A percentile compares a stretch with the other conserved stretches of the same genome.
These are phyloP conservation scores for Drosophila mimetica DNA, from an alignment of 2,888 invertebrate genomes.

Conservation along the genomic window DNA sequence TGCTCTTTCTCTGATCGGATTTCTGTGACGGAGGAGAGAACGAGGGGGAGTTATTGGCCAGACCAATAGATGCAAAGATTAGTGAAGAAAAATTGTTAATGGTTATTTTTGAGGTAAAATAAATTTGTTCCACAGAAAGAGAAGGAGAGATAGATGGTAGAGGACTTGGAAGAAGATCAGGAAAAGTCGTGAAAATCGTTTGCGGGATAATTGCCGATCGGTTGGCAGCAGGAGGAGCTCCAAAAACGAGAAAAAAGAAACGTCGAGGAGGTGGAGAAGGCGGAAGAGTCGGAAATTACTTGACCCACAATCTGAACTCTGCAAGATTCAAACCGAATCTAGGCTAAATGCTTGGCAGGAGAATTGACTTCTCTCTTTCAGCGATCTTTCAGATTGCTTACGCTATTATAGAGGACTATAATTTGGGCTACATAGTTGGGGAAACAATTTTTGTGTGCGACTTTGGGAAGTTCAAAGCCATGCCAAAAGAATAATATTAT, in stretches of 20 bases:
- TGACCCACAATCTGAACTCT: constrained; percentile 75
- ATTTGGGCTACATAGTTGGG: constrained; percentile 6
- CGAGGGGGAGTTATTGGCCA: constrained; percentile 58
- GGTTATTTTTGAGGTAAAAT: constrained; percentile 67
- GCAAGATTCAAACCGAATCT: constrained; percentile 42
- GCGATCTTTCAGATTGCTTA: constrained; percentile 16
- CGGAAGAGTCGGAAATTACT: constrained; percentile 42
- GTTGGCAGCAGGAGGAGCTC: constrained; percentile 46
- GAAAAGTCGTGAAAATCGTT: constrained; percentile 69
- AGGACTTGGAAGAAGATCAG: constrained; percentile 20
- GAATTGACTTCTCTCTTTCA: constrained; percentile 47
- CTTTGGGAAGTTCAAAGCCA: background rate
- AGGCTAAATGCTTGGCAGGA: constrained; percentile 60
- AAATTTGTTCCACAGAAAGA: constrained; percentile 68
- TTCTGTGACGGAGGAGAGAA: constrained; percentile 51
- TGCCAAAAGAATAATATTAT: background rate
- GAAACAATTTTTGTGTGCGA: background rate
- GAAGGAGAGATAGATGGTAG: background rate
- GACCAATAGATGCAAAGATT: constrained; percentile 65
- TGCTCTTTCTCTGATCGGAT: constrained; percentile 53
- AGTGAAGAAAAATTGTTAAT: constrained; percentile 74
- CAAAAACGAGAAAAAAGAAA: background rate
- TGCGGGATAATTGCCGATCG: constrained; percentile 70
- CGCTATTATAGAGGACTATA: constrained; percentile 1
- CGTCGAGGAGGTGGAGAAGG: constrained; percentile 6